Conservation (phyloP, 2,113 vertebrate species). For the Ochotona princeps region DNA sequence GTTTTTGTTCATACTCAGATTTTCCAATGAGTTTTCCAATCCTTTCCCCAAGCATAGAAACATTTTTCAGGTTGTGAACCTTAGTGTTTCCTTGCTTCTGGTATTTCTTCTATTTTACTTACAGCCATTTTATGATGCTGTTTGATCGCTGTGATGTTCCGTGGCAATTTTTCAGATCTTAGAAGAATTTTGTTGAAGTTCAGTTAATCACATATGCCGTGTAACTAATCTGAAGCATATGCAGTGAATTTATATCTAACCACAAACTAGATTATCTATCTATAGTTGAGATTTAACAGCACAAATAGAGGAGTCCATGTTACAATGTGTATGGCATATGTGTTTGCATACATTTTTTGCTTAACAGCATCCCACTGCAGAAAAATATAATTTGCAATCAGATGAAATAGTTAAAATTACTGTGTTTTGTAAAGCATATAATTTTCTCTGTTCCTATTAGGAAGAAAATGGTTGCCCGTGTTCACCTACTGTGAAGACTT, state of each 20-base stretch:
- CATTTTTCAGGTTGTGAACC: not conserved
- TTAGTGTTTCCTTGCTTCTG: not conserved
- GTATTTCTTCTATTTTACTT: not conserved
- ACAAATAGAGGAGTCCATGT: not conserved
- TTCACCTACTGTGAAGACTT: slow-evolving; percentile 85
- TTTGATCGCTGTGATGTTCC: not conserved
- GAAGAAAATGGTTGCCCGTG: slow-evolving; percentile 87
- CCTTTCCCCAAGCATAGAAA: not conserved
- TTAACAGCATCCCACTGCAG: not conserved
- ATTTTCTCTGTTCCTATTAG: slow-evolving; percentile 85
- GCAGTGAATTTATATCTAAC: not conserved
- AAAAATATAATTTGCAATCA: slow-evolving; percentile 37
- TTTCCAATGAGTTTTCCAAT: not conserved
- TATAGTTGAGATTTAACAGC: not conserved
- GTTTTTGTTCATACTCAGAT: not conserved
- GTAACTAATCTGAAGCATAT: not conserved
- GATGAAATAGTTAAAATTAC: slow-evolving; percentile 52
- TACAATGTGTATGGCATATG: not conserved
- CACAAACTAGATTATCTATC: not conserved
- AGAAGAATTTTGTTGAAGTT: not conserved
- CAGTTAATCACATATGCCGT: not conserved
- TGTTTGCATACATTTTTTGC: not conserved
- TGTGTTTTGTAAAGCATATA: slow-evolving; percentile 73
- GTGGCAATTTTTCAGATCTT: not conserved
- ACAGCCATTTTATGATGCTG: not conserved